Base-by-base conservation (phyloP, 1,140 invertebrate species). In the Aleiodes sp. region DNA sequence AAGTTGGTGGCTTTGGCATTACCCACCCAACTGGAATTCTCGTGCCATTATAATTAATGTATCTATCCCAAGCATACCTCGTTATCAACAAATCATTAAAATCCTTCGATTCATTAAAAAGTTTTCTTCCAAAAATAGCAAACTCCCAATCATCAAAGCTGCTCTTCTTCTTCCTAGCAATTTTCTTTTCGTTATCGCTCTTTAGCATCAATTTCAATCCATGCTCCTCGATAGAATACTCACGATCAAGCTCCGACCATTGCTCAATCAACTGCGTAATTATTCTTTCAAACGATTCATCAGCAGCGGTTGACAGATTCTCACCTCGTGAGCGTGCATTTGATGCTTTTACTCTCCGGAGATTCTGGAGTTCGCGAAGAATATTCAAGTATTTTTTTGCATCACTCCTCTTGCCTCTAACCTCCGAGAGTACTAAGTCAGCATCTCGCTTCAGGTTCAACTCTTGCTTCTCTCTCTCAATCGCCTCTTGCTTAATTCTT, bases 401-500 rank as follows among this genome's bases (percentile, higher is more conserved):
- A 77, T 94, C 92, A 33, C 80, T 87, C 76, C 92, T 90, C 78
- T 93, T 93, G 52, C 87, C 87, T 24, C 88, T 82, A 0, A 94
- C 91, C 75, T 93, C 91, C 41, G 88, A 87, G 1, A 94, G 78
- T 10, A 93, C 87, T 68, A 87, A 84, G 79, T 94, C 93, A 0
- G 91, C 91, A 78, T 93, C 87, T 73, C 87, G 86, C 73, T 91
- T 90, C 52, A 91, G 84, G 75, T 88, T 87, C 78, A 90, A 88
- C 77, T 91, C 89, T 87, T 92, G 78, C 82, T 91, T 91, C 52
- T 87, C 86, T 71, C 85, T 88, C 63, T 90, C 85, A 31, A 91
- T 88, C 60, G 89, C 83, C 77, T 91, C 88, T 74, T 90, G 74
- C 86, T 88, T 77, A 81, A 87, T 70, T 88, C 82, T 87, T 87